Evolutionary conservation across 2,113 vertebrate species (phyloP), one percentile per base, ranked within the genome.

Genomic region (Ictalurus furcatus): DNA sequence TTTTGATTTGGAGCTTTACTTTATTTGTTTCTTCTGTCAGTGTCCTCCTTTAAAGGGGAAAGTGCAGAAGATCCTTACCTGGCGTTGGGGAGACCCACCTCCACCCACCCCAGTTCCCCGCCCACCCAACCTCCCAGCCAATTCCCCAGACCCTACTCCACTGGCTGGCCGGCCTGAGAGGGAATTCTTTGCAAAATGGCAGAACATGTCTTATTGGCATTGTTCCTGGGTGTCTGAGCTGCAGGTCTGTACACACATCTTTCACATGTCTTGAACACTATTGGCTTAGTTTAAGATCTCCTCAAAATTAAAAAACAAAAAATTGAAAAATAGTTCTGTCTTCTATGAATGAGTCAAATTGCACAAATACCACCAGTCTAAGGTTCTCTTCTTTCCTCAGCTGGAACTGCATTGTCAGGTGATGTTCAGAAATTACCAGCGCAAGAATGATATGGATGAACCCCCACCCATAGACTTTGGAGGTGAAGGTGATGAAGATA

Each of bases 401-500:
- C 90, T 99, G 95, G 98, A 99, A 94, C 95, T 99, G 87, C 97
- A 99, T 89, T 99, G 98, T 89, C 98, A 99, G 92, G 98, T 99
- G 89, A 98, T 99, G 98, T 99, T 99, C 92, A 96, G 98, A 80
- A 99, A 99, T 95, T 99, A 99, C 91, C 98, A 99, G 93, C 97
- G 98, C 67, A 99, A 99, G 93, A 99, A 98, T 63, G 98, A 99
- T 92, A 99, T 99, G 98, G 98, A 99, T n/a, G 98, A 99, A 76
- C 98, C 98, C 0, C 98, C 98, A 0, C 96, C 97, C 0, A 90
- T 96, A 12, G 98, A 99, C 93, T 98, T 97, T 0, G 97, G 95
- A 13, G 95, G 95, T 0, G 98, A 99, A 0, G 96, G 96, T 0
- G 96, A 96, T 8, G 98, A 99, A 86, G 97, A 98, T 80, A 98